Evolutionary conservation across 1,140 invertebrate genomes (phyloP), one percentile per base, ranked within the genome.

Genomic region (Musca vetustissima): DNA sequence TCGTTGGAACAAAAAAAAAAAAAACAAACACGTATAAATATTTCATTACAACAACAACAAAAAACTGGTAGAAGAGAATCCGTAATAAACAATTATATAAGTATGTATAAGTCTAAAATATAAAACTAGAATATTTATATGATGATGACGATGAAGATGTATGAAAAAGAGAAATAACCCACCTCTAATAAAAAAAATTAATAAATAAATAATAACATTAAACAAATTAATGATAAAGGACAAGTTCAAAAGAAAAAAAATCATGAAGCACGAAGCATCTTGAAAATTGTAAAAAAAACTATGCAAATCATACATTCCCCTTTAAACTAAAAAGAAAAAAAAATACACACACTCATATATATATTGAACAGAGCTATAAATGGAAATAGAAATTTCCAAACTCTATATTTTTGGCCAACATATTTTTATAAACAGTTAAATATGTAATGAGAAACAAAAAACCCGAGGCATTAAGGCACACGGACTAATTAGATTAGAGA

Each of bases 141-240:
- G 9, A 32, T 32, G 28, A 32, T 32, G 28, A 32, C 9, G 28
- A 43, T 43, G 36, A 43, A 1, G 36, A 43, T 43, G 36, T 43
- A 43, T 43, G 36, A 52, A 28, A 59, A 24, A 59, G 55, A 59
- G 55, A 59, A 59, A 59, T 59, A 59, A 59, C 55, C 55, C 55
- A 59, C 55, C 55, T 59, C 55, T 59, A 59, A 59, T 59, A 59
- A 59, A 28, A 43, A 15, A 59, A 55, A 24, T 24, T n/a, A n/a
- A n/a, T n/a, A n/a, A n/a, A n/a, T n/a, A n/a, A n/a, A 53, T 53
- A 21, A 53, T 22, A 55, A 55, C 6, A 55, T 32, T 32, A 32
- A 32, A 32, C 3, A 9, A 43, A 11, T 43, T 9, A 32, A n/a
- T 32, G 32, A 17, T 15, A 59, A 59, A 32, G 9, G 28, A 59